Percentiles rank a stretch among this genome's conserved stretches.
These are phyloP conservation scores for Philereme transversata DNA, from an alignment of 2,888 invertebrate species.

Conservation along the genomic window DNA sequence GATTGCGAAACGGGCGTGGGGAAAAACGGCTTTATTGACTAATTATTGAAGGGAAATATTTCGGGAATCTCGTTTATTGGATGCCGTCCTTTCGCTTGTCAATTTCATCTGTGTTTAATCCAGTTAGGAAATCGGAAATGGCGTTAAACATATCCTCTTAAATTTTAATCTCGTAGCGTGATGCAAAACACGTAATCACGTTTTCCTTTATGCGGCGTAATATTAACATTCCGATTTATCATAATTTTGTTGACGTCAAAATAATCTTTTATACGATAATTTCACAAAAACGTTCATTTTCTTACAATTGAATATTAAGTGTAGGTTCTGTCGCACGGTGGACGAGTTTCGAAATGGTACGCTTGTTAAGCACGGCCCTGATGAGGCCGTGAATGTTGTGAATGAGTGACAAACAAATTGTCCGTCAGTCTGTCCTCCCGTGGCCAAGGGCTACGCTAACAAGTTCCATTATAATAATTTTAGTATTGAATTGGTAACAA, in stretches of 20 bases:
- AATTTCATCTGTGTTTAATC: conserved; percentile 58
- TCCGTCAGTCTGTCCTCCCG: conserved; percentile 46
- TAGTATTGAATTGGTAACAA: conserved; percentile 29
- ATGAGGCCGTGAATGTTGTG: conserved; percentile 36
- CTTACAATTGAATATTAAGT: conserved; percentile 35
- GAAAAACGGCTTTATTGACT: conserved; percentile 64
- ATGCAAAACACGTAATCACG: conserved; percentile 16
- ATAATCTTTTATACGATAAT: conserved; percentile 27
- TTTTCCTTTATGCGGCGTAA: not conserved
- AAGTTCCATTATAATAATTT: conserved; percentile 39
- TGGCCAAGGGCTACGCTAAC: conserved; percentile 28
- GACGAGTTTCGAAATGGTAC: conserved; percentile 45
- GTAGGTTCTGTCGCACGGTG: conserved; percentile 38
- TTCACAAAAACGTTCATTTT: conserved; percentile 25
- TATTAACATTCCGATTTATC: not conserved
- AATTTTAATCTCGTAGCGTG: conserved; percentile 16
- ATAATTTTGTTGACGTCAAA: conserved; percentile 17
- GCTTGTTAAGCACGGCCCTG: conserved; percentile 52
- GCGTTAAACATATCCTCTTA: conserved; percentile 25
- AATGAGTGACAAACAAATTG: conserved; percentile 64
- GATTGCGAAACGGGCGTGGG: conserved; percentile 62
- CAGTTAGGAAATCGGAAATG: conserved; percentile 47
- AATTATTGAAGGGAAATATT: conserved; percentile 66
- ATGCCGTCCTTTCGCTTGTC: conserved; percentile 57
- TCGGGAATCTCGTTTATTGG: conserved; percentile 65